A percentile compares a stretch with the other conserved stretches of the same genome.
Conservation (phyloP, 2,797 vertebrate genomes). For the Phalloptychus januarius region DNA sequence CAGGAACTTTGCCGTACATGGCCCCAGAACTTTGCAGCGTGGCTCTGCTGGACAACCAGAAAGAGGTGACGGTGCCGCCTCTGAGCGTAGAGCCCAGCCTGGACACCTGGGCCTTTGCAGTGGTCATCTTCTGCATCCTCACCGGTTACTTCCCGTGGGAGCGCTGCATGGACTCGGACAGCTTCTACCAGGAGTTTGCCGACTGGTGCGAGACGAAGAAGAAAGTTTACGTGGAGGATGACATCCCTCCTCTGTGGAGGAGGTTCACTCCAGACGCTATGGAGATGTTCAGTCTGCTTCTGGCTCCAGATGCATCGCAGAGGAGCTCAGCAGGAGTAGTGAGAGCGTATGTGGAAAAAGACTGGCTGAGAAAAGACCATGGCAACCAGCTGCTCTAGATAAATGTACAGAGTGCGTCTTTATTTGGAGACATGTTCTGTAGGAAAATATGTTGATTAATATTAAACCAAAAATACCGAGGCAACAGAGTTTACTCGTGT, state of each 20-base stretch:
- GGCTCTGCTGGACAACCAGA: constrained; percentile 69
- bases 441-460: not conserved
- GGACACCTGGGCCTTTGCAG: constrained; percentile 85
- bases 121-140: constrained; percentile 85
- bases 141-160: constrained; percentile 88
- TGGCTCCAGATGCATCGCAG: constrained; percentile 70
- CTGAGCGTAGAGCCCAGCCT: constrained; percentile 81
- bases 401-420: too few species aligned
- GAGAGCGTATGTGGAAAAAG: constrained; percentile 73
- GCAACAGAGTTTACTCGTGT: not conserved
- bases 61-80: constrained; percentile 65
- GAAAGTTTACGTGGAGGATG: constrained; percentile 31
- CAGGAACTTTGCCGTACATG: constrained; percentile 84
- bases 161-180: constrained; percentile 64
- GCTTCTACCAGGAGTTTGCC: constrained; percentile 82
- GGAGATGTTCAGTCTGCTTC: constrained; percentile 82
- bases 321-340: constrained; percentile 75
- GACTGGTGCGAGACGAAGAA: constrained; percentile 73
- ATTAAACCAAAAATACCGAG: not conserved
- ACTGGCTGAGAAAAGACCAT: constrained; percentile 74
- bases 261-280: constrained; percentile 79
- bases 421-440: not conserved
- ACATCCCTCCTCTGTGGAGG: constrained; percentile 80
- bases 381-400: not conserved
- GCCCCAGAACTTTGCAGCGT: constrained; percentile 82